Evolutionary conservation across 2,797 vertebrate species (phyloP).

Genomic region (Pseudochromis fuscus): DNA sequence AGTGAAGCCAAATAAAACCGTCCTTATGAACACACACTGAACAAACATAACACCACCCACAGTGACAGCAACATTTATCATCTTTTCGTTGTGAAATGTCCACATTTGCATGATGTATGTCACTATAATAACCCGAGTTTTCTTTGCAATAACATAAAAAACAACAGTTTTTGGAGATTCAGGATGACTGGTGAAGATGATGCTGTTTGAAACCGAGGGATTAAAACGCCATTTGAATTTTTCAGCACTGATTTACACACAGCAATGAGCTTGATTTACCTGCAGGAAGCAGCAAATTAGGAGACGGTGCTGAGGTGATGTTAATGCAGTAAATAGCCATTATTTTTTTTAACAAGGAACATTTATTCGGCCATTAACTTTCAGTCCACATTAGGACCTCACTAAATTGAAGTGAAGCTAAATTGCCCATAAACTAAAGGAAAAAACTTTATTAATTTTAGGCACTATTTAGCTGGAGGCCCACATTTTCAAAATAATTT

Average conservation of each 20-base stretch:
- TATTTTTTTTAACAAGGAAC: constrained; percentile 21
- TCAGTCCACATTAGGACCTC: constrained; percentile 15
- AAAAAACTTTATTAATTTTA: constrained; percentile 15
- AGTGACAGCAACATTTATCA: constrained; percentile 27
- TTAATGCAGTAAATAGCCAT: constrained; percentile 27
- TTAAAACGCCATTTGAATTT: constrained; percentile 2
- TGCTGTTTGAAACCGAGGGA: neutral
- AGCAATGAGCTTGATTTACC: constrained; percentile 22
- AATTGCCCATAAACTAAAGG: constrained; percentile 27
- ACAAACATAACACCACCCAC: neutral
- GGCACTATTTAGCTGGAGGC: constrained; percentile 1
- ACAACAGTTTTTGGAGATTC: too few relatives aligned
- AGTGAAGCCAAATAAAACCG: constrained; percentile 1
- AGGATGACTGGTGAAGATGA: neutral
- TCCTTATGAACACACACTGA: neutral
- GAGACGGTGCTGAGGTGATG: constrained; percentile 15
- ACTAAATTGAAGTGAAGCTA: constrained; percentile 19
- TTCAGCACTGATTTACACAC: constrained; percentile 11
- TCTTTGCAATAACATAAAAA: constrained; percentile 2
- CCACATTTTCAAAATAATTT: constrained; percentile 11
- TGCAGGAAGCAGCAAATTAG: constrained; percentile 8
- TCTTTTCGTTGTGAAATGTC: neutral
- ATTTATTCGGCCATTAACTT: constrained; percentile 39
- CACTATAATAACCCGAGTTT: constrained; percentile 3
- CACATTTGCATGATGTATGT: neutral